A percentile compares a stretch with the other conserved stretches of the same genome.
Conservation (phyloP, 2,113 vertebrate species). For the Planiliza haematocheilus region DNA sequence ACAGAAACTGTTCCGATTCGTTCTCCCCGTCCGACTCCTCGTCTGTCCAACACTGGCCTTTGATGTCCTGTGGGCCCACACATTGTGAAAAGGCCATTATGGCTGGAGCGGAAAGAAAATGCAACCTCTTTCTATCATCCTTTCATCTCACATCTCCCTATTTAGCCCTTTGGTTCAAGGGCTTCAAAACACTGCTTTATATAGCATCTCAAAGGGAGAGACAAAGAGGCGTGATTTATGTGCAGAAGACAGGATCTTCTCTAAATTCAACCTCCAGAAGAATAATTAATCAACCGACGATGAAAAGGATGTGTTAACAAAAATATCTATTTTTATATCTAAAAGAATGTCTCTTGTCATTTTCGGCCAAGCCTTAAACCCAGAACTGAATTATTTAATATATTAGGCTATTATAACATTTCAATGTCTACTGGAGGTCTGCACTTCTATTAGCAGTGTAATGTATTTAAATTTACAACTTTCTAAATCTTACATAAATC, state of each 20-base stretch:
- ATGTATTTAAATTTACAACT: neutral
- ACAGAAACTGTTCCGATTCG: conserved; percentile 96
- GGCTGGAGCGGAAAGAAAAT: conserved; percentile 42
- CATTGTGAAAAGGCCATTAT: conserved; percentile 68
- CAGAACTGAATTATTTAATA: neutral
- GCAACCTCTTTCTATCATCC: conserved; percentile 50
- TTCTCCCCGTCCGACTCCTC: conserved; percentile 99
- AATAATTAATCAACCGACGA: conserved; percentile 27
- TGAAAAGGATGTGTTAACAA: conserved; percentile 21
- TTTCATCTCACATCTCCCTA: conserved; percentile 68
- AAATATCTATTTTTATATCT: conserved; percentile 25
- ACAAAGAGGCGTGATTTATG: conserved; percentile 29
- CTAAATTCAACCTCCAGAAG: conserved; percentile 39
- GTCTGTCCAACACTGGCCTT: conserved; percentile 98
- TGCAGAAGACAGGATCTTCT: conserved; percentile 31
- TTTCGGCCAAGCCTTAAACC: conserved; percentile 8
- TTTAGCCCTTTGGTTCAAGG: conserved; percentile 53
- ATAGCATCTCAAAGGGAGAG: conserved; percentile 55
- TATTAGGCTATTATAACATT: neutral
- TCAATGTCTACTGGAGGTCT: neutral
- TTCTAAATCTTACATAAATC: conserved; percentile 2
- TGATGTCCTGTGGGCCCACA: conserved; percentile 89
- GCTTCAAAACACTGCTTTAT: conserved; percentile 70
- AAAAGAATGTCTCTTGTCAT: conserved; percentile 26
- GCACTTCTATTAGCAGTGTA: neutral